These are phyloP conservation scores for Gonioctena quinquepunctata DNA, from an alignment of 1,140 invertebrate genomes.

Conservation along the genomic window DNA sequence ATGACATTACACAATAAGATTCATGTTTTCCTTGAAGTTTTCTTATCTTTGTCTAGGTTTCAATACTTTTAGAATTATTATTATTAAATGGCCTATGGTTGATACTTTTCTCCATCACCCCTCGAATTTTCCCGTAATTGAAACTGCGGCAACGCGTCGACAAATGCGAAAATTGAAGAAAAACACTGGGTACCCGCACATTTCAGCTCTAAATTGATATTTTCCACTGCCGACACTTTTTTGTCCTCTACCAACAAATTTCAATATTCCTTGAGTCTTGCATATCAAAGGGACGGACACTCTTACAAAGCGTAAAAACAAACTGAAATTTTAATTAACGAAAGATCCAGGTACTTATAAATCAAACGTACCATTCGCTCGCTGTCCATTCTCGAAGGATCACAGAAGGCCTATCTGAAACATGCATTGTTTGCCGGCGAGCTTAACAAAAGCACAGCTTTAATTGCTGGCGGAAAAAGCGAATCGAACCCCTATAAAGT, in stretches of 20 bases:
- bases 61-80: too few species aligned
- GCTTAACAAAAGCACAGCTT: constrained; percentile 43
- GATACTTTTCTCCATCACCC: too few species aligned
- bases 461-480: constrained; percentile 36
- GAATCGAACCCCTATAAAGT: constrained; percentile 31
- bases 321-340: constrained; percentile 50
- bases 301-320: constrained; percentile 35
- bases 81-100: too few species aligned
- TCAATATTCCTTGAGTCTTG: constrained; percentile 13
- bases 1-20: too few species aligned
- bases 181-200: too few species aligned
- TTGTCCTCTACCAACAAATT: not conserved
- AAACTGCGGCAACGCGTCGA: too few species aligned
- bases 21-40: too few species aligned
- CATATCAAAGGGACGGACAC: constrained; percentile 18
- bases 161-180: too few species aligned
- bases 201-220: too few species aligned
- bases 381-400: constrained; percentile 40
- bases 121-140: too few species aligned
- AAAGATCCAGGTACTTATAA: constrained; percentile 47
- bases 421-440: constrained; percentile 41
- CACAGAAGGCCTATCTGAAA: constrained; percentile 34
- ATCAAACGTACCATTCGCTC: constrained; percentile 36
- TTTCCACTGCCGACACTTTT: not conserved
- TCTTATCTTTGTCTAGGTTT: too few species aligned